These are phyloP conservation scores for Vicugna pacos DNA, from an alignment of 2,113 vertebrate genomes.

Conservation along the genomic window DNA sequence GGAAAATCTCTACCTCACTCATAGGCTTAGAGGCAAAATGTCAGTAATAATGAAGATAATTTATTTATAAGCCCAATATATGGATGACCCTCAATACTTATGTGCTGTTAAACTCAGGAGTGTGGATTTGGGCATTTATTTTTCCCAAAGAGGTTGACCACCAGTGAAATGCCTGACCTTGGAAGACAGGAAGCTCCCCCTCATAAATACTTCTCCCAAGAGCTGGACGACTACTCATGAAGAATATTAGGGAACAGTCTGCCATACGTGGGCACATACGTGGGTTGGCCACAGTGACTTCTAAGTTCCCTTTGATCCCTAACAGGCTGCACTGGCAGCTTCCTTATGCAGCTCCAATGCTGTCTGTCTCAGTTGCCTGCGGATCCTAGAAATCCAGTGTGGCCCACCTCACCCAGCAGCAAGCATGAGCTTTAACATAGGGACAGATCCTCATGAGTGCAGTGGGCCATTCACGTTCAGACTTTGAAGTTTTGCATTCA, in stretches of 20 bases:
- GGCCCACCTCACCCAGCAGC: background rate
- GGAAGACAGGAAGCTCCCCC: background rate
- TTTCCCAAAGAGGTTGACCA: background rate
- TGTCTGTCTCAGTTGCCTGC: background rate
- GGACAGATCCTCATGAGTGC: background rate
- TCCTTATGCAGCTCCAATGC: background rate
- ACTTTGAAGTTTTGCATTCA: constrained; percentile 18
- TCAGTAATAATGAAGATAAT: background rate
- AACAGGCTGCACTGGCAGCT: background rate
- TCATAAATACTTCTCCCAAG: background rate
- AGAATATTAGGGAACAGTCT: background rate
- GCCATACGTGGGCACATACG: background rate
- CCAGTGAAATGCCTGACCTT: background rate
- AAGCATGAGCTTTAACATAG: background rate
- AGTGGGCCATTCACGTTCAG: background rate
- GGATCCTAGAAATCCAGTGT: background rate
- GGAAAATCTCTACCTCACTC: background rate
- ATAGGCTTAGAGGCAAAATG: background rate
- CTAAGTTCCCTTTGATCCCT: background rate
- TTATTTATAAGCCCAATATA: background rate
- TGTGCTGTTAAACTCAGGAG: background rate
- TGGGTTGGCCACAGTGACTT: background rate
- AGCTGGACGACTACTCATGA: background rate
- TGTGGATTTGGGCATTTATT: background rate
- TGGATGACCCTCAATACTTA: background rate